These are phyloP conservation scores for Catagonus wagneri DNA, from an alignment of 2,113 vertebrate genomes.

Conservation along the genomic window DNA sequence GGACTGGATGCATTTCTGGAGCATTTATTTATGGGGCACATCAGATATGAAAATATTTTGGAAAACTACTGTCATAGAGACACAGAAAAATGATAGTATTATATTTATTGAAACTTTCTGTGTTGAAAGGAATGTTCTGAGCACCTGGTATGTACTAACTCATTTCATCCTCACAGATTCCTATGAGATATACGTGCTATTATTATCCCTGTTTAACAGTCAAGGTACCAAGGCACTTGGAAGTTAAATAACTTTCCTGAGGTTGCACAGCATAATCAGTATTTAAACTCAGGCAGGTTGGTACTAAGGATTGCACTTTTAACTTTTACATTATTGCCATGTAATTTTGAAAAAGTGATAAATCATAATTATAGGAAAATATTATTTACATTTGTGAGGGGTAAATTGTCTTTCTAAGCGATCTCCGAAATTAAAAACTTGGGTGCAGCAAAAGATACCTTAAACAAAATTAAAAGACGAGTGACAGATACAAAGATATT, in stretches of 20 bases:
- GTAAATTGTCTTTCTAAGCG: not conserved
- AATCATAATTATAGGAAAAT: conserved; percentile 12
- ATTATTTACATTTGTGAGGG: not conserved
- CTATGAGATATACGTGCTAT: not conserved
- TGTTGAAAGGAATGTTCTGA: not conserved
- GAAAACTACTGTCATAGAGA: conserved; percentile 22
- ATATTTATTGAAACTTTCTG: not conserved
- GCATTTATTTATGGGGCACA: not conserved
- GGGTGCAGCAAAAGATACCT: not conserved
- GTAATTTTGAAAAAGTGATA: not conserved
- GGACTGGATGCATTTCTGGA: not conserved
- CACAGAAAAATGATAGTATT: conserved; percentile 17
- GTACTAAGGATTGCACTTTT: not conserved
- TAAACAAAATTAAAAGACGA: conserved; percentile 50
- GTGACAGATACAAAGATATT: not conserved
- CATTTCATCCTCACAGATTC: not conserved
- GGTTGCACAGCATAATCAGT: not conserved
- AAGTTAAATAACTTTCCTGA: not conserved
- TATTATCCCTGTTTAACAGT: not conserved
- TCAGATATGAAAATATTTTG: conserved; percentile 22
- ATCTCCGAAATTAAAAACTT: conserved; percentile 1
- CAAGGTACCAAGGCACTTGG: not conserved
- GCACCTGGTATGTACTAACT: not conserved
- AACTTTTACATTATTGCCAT: not conserved
- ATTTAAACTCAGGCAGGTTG: conserved; percentile 25